These are phyloP conservation scores for Numida meleagris DNA, from an alignment of 2,113 vertebrate genomes.

Conservation along the genomic window DNA sequence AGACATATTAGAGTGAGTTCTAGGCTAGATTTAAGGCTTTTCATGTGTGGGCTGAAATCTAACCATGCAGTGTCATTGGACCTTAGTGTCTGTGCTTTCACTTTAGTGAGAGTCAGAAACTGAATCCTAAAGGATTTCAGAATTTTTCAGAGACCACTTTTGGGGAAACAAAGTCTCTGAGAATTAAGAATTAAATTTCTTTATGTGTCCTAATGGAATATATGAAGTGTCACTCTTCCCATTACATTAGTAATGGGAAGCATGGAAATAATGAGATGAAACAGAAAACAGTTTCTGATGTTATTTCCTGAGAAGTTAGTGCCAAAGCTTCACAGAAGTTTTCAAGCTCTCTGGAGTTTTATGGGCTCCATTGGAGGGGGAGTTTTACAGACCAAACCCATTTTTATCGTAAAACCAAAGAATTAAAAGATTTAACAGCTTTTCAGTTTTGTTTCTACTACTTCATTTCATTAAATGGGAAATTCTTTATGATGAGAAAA, in stretches of 20 bases:
- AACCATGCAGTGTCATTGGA: neutral
- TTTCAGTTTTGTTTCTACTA: neutral
- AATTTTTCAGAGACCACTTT: constrained; percentile 13
- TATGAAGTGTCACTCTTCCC: constrained; percentile 45
- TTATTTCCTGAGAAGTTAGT: constrained; percentile 62
- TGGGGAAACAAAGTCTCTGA: neutral
- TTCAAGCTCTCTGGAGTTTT: constrained; percentile 45
- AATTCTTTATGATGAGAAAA: neutral
- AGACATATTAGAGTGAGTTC: neutral
- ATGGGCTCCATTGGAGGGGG: constrained; percentile 11
- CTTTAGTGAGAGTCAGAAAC: neutral
- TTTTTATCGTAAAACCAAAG: constrained; percentile 20
- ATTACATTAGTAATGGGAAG: constrained; percentile 52
- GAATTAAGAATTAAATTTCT: constrained; percentile 15
- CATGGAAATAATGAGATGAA: constrained; percentile 64
- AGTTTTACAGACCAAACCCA: constrained; percentile 37
- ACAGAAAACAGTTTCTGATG: constrained; percentile 46
- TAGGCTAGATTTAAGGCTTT: neutral
- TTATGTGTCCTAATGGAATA: constrained; percentile 8
- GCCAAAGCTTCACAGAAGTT: constrained; percentile 58
- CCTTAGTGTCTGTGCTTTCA: neutral
- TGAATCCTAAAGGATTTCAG: neutral
- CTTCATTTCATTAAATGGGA: neutral
- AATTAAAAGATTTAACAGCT: neutral
- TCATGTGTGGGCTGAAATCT: neutral